Base-by-base conservation (phyloP, 1,140 invertebrate species). In the Plutomurus gul region DNA sequence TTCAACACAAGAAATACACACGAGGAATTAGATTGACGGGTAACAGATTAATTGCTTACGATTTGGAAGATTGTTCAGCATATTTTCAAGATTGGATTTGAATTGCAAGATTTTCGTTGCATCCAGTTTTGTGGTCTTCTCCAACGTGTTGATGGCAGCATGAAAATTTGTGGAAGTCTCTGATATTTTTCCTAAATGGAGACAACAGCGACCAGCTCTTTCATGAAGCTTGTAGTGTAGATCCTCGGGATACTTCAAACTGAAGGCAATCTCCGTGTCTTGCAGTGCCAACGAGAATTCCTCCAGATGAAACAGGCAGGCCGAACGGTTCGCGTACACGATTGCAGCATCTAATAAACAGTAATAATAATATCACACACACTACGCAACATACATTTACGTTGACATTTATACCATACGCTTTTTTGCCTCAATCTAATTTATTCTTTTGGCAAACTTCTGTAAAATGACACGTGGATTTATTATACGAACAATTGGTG, bases 241-340 rank as follows among this genome's bases (percentile, higher is more conserved):
- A 74, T 93, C 90, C 70, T 89, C 87, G 5, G 95, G 94, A 86
- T 96, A 96, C 11, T 90, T 91, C 22, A 91, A 85, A 1, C 89
- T 85, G 0, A 95, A 84, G 7, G 93, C 91, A 27, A 90, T 86
- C 8, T 90, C 87, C 36, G 94, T 92, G 84, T 97, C 95, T 8
- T 87, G 84, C 10, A 94, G 83, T 0, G 92, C 89, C 33, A 90
- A 87, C 80, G 91, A 87, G 85, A 91, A 92, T 75, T 91, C 88
- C 71, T 92, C 88, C 84, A 96, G 84, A 85, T 96, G 94, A 85
- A 93, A 96, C 5, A 96, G 88, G 1, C 92, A 91, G 1, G 95
- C 96, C 16, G 95, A 97, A 60, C 96, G 90, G 86, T 97, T 98
- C 3, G 94, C 95, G 79, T 93, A 89, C 3, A 93, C 88, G 39